phyloP scores from a whole-genome alignment of 2,888 invertebrate species.

The Netelia fuscicornis region DNA sequence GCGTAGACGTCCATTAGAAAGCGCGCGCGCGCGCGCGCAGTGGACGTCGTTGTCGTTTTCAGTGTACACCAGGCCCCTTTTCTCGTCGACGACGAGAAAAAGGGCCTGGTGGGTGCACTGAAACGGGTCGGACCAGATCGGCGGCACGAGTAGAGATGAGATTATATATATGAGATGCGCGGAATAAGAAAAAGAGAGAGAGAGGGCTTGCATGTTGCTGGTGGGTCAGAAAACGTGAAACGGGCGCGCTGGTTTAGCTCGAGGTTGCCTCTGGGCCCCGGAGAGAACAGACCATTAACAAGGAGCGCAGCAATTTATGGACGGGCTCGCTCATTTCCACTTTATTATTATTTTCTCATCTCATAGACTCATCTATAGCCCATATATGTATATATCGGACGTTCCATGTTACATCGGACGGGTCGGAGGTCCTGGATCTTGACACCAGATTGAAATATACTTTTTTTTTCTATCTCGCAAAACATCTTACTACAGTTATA shows the following conservation, averaged over 20 bases:
- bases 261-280: conserved; percentile 82
- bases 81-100: conserved; percentile 31
- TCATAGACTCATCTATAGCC: conserved; percentile 83
- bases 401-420: not conserved
- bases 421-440: too few species aligned
- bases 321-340: conserved; percentile 84
- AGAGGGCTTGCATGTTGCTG: conserved; percentile 56
- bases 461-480: too few species aligned
- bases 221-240: conserved; percentile 80
- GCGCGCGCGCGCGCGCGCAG: conserved; percentile 75
- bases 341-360: conserved; percentile 85
- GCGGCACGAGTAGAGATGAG: conserved; percentile 65
- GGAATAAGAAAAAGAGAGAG: conserved; percentile 5
- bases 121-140: conserved; percentile 68
- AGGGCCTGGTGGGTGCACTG: conserved; percentile 60
- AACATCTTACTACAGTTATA: too few species aligned
- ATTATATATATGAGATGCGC: conserved; percentile 18
- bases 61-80: too few species aligned
- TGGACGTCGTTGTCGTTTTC: too few species aligned
- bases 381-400: not conserved
- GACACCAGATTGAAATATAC: too few species aligned
- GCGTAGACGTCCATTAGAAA: conserved; percentile 82
- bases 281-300: conserved; percentile 81
- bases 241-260: conserved; percentile 77
- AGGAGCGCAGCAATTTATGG: conserved; percentile 85